These are phyloP conservation scores for Hemibagrus wyckioides DNA, from an alignment of 2,113 vertebrate genomes.

Conservation along the genomic window DNA sequence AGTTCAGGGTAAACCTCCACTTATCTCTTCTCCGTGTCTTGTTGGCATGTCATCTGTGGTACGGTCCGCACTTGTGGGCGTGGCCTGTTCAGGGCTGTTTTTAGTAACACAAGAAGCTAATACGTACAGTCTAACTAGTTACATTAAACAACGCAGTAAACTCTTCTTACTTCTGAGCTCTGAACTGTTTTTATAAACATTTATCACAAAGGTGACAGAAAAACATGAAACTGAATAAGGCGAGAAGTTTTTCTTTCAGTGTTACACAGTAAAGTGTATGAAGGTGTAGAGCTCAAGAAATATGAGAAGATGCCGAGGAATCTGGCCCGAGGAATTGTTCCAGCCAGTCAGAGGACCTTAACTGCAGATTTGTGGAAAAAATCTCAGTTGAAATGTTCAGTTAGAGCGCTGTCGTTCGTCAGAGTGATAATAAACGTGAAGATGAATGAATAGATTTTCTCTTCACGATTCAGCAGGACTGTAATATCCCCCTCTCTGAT, in stretches of 20 bases:
- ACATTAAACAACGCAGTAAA: not conserved
- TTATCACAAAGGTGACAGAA: not conserved
- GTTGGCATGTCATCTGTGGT: not conserved
- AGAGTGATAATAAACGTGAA: not conserved
- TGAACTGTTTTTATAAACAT: not conserved
- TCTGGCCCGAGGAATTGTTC: no score
- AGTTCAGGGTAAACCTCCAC: constrained; percentile 81
- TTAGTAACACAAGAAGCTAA: not conserved
- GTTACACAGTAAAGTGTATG: not conserved
- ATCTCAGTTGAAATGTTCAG: no score
- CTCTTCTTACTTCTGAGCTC: not conserved
- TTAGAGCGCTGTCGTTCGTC: not conserved
- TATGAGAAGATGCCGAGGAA: no score
- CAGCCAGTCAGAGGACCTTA: no score
- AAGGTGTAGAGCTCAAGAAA: no score
- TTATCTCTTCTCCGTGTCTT: not conserved
- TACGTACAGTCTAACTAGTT: not conserved
- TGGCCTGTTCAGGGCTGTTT: not conserved
- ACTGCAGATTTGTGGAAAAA: no score
- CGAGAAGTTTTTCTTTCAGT: not conserved
- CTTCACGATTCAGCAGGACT: not conserved
- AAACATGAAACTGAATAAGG: not conserved
- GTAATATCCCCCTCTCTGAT: not conserved
- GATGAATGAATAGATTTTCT: not conserved
- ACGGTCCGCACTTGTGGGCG: not conserved